These are phyloP conservation scores for Antechinus stuartii DNA, from an alignment of 2,113 vertebrate genomes.

Conservation along the genomic window DNA sequence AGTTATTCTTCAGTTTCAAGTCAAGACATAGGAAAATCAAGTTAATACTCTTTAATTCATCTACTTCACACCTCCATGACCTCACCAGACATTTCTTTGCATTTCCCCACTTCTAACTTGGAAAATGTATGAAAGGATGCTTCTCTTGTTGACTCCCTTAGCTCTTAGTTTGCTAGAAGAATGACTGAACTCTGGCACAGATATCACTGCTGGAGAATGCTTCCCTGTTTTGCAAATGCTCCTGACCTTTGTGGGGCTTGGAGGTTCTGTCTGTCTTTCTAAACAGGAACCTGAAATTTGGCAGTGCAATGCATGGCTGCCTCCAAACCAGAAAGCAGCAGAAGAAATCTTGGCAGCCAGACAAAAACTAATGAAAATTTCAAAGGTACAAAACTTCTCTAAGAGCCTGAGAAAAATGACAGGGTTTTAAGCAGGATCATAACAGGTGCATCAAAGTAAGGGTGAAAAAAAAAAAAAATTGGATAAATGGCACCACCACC, in stretches of 20 bases:
- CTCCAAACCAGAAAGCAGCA: slow-evolving; percentile 40
- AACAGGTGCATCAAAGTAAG: slow-evolving; percentile 72
- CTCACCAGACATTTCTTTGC: background rate
- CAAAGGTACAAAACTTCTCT: slow-evolving; percentile 76
- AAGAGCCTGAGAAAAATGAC: slow-evolving; percentile 70
- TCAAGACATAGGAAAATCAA: slow-evolving; percentile 8
- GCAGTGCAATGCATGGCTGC: background rate
- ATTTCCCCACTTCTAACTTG: background rate
- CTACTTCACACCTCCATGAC: background rate
- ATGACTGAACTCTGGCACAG: background rate
- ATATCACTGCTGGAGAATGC: background rate
- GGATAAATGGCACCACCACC: background rate
- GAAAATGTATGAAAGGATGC: background rate
- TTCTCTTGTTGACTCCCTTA: background rate
- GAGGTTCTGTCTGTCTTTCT: slow-evolving; percentile 29
- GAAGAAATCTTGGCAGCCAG: slow-evolving; percentile 67
- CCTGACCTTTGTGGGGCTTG: slow-evolving; percentile 18
- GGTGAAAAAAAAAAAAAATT: background rate
- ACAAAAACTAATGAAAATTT: slow-evolving; percentile 81
- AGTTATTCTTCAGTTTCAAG: background rate
- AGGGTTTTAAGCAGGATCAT: slow-evolving; percentile 63
- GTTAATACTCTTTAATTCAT: slow-evolving; percentile 32
- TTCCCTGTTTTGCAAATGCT: slow-evolving; percentile 24
- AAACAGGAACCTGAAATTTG: slow-evolving; percentile 49
- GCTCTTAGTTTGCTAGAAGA: background rate